These are phyloP conservation scores for Toxotes jaculatrix DNA, from an alignment of 2,113 vertebrate species.

Conservation along the genomic window DNA sequence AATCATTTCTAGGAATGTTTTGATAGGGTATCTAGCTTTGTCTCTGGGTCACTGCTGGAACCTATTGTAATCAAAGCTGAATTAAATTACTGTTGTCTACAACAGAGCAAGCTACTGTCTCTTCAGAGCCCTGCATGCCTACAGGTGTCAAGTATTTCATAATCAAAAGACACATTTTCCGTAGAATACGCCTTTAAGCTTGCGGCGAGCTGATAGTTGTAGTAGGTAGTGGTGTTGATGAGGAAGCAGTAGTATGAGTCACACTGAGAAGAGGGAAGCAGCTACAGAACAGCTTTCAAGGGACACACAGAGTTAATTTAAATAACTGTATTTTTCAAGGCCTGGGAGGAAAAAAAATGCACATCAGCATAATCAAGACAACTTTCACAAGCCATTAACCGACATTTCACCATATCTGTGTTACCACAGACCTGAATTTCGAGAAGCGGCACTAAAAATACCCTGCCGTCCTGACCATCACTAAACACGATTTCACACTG, in stretches of 20 bases:
- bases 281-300: constrained; percentile 68
- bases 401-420: constrained; percentile 72
- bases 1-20: no score
- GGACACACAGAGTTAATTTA: constrained; percentile 56
- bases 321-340: constrained; percentile 63
- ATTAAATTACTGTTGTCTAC: not conserved
- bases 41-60: not conserved
- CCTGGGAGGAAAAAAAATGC: constrained; percentile 3
- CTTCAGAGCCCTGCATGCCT: not conserved
- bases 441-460: constrained; percentile 73
- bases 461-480: not conserved
- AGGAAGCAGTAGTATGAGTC: constrained; percentile 75
- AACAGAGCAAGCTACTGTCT: not conserved
- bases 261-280: constrained; percentile 70
- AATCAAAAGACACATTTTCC: not conserved
- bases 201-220: not conserved
- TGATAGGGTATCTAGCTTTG: not conserved
- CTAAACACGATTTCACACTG: constrained; percentile 12
- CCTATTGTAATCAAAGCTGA: not conserved
- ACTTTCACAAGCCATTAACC: constrained; percentile 80
- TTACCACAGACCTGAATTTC: constrained; percentile 71
- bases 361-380: constrained; percentile 71
- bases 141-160: not conserved
- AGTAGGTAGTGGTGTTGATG: constrained; percentile 60
- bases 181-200: not conserved